Base-by-base conservation (phyloP, 2,888 invertebrate species). In the Apoda limacodes region DNA sequence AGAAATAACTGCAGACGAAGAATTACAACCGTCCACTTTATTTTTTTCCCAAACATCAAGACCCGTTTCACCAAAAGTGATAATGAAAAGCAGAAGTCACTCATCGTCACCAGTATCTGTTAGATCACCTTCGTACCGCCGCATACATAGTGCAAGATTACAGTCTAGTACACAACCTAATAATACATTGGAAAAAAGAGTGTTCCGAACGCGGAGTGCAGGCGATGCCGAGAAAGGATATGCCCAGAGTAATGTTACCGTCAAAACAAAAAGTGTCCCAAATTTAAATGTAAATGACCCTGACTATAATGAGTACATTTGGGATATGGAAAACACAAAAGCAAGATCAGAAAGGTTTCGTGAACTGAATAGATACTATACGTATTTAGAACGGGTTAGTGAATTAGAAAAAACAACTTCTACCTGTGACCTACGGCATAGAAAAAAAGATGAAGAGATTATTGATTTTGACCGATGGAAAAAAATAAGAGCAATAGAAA, bases 401-500 rank as follows among this genome's bases (percentile, higher is more conserved):
- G 87, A 93, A 50, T 63, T 95, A 33, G 94, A 95, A 67, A 85
- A 85, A 43, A 86, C 88, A 1, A 89, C 92, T 4, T 90, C 89
- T 0, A 83, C 82, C 0, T 81, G 82, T 24, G 88, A 89, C 49
- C 74, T 91, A 27, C 84, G 88, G 28, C 90, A 90, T 1, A 82
- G 92, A 46, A 82, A 85, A 45, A 87, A 83, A 60, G 89, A 90
- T 51, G 88, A 90, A 48, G 92, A 92, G 59, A 88, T 92, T 6
- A 87, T 93, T 37, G 93, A 93, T 67, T 94, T 90, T 56, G 93
- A 94, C 43, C 84, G 92, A 34, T 94, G 94, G 94, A 90, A 88
- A 56, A 87, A 88, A 62, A 85, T 93, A 12, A 82, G 93, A 30
- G 83, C 84, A 4, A 87, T 90, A 43, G 92, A 93, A 63, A 85